A percentile compares a stretch with the other conserved stretches of the same genome.
These are phyloP conservation scores for Micronisus gabar DNA, from an alignment of 2,113 vertebrate genomes.

Conservation along the genomic window DNA sequence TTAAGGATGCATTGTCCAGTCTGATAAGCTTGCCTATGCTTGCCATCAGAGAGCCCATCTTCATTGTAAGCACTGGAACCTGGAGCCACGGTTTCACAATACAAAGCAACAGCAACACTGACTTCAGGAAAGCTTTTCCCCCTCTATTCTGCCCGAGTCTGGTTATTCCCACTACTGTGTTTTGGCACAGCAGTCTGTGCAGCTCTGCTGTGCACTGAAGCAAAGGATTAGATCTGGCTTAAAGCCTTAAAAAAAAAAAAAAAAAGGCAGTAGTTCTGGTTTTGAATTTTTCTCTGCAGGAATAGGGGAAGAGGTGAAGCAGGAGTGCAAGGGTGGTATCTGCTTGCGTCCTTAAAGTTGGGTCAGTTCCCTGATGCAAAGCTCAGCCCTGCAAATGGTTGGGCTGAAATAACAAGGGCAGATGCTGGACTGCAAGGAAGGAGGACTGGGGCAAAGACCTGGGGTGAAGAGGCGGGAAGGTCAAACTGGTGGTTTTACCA, in stretches of 20 bases:
- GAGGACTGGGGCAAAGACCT: neutral
- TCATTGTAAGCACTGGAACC: neutral
- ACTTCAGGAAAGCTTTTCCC: neutral
- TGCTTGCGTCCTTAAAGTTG: neutral
- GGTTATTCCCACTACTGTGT: neutral
- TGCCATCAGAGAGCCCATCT: neutral
- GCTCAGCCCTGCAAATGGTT: neutral
- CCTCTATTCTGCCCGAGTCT: accelerated
- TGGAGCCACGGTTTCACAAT: neutral
- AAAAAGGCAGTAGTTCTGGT: neutral
- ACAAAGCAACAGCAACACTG: neutral
- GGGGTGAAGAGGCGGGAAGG: neutral
- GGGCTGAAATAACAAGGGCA: neutral
- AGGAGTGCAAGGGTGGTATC: neutral
- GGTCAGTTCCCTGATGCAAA: neutral
- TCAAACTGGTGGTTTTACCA: neutral
- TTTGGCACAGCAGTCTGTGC: neutral
- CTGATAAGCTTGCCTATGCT: neutral
- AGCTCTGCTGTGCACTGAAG: neutral
- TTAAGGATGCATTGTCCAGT: neutral
- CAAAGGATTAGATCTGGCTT: neutral
- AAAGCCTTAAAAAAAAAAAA: neutral
- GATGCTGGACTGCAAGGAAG: neutral
- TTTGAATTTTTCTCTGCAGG: neutral
- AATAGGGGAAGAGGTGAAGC: neutral